These are phyloP conservation scores for Clepsis dumicolana DNA, from an alignment of 2,888 invertebrate genomes.

Conservation along the genomic window DNA sequence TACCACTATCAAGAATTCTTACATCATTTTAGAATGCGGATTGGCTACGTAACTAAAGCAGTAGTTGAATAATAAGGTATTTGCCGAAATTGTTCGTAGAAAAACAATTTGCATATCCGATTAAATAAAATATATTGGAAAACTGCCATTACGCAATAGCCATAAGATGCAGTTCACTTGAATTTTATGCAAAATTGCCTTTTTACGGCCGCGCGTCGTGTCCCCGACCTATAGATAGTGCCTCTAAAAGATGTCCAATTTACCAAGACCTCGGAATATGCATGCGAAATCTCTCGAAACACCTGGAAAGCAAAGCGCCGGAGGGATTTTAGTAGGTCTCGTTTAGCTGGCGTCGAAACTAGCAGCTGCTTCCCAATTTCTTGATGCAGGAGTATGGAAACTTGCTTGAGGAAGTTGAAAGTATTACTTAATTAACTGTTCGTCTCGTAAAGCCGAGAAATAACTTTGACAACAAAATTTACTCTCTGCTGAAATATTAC, in stretches of 20 bases:
- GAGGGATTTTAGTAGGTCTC: constrained; percentile 31
- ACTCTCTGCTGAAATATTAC: constrained; percentile 16
- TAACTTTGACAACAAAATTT: constrained; percentile 36
- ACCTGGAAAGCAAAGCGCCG: constrained; percentile 6
- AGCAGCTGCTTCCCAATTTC: constrained; percentile 44
- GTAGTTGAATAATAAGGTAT: constrained; percentile 25
- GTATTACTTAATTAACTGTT: constrained; percentile 46
- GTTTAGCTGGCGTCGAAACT: constrained; percentile 23
- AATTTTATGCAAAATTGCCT: constrained; percentile 64
- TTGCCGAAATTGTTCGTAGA: constrained; percentile 25
- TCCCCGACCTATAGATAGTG: constrained; percentile 36
- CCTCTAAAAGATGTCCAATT: constrained; percentile 28
- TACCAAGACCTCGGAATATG: constrained; percentile 28
- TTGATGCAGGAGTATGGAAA: constrained; percentile 41
- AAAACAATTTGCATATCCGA: constrained; percentile 52
- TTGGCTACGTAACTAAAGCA: neutral
- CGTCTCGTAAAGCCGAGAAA: constrained; percentile 35
- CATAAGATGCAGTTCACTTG: constrained; percentile 57
- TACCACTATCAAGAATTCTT: neutral
- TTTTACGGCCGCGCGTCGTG: constrained; percentile 59
- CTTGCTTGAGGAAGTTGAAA: constrained; percentile 40
- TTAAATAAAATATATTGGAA: constrained; percentile 54
- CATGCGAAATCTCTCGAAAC: constrained; percentile 18
- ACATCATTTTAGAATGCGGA: neutral
- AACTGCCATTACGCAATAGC: constrained; percentile 55